Evolutionary conservation across 2,888 invertebrate genomes (phyloP), one percentile per base, ranked within the genome.

Genomic region (Bimastos eiseni): DNA sequence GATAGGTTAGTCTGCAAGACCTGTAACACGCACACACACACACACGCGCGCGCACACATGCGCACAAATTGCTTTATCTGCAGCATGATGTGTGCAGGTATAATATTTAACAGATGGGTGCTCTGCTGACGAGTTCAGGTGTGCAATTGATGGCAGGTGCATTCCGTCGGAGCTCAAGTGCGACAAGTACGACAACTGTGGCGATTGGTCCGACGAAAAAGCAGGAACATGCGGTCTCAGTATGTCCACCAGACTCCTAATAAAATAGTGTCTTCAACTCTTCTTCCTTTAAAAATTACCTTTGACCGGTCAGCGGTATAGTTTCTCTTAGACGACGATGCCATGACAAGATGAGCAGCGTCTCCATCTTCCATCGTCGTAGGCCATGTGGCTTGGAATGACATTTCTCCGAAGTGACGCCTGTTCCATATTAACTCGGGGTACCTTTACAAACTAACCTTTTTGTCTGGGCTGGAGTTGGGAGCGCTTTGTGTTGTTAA

Each of bases 201-300:
- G 90, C 19, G 90, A 90, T 37, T 90, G 44, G 86, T 90, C 90
- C 8, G 90, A 90, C 34, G 90, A 90, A 33, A 84, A 55, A 86
- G 86, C 86, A 86, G 86, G 86, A 86, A 36, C 86, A 34, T 86
- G 86, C 24, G 86, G 86, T 19, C 86, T 86, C 0, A 36, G 86
- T 86, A 36, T n/a, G 70, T 70, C 70, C n/a, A 70, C 70, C 70
- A n/a, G n/a, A 0, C n/a, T 70, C 70, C 17, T n/a, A 70, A 30
- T n/a, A 70, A n/a, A 70, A n/a, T n/a, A n/a, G 24, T 70, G 30
- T 0, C n/a, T 70, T n/a, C 30, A 70, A 11, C n/a, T 0, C n/a
- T 70, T n/a, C 30, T n/a, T n/a, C n/a, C 70, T 8, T 70, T 13
- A 6, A 70, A 5, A 70, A 70, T n/a, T 3, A 11, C 3, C 11